phyloP scores from a whole-genome alignment of 2,797 vertebrate genomes.

The Xenentodon cancila region DNA sequence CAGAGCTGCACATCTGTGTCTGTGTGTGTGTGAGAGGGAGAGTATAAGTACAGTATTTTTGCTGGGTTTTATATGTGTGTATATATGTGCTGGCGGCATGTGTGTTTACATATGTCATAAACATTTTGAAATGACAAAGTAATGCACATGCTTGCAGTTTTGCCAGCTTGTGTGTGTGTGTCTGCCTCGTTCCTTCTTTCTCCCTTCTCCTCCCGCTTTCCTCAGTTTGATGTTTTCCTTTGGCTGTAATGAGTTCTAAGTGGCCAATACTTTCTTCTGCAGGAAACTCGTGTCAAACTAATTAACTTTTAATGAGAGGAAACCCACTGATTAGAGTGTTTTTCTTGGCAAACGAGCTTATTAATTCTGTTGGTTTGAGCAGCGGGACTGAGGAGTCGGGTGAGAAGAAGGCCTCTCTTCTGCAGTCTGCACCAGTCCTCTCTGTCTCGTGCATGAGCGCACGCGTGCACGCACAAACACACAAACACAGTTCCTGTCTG shows the following conservation, averaged over 20 bases:
- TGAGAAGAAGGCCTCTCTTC: conserved; percentile 70
- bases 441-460: not conserved
- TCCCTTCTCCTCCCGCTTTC: conserved; percentile 70
- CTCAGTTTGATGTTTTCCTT: conserved; percentile 82
- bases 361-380: conserved; percentile 86
- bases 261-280: conserved; percentile 85
- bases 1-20: conserved; percentile 17
- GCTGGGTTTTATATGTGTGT: conserved; percentile 23
- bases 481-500: conserved; percentile 16
- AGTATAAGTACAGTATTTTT: conserved; percentile 17
- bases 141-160: conserved; percentile 34
- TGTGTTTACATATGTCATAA: conserved; percentile 54
- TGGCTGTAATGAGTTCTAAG: conserved; percentile 87
- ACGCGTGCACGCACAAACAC: too few species aligned
- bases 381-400: conserved; percentile 68
- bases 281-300: conserved; percentile 89
- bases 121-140: conserved; percentile 55
- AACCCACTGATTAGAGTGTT: conserved; percentile 91
- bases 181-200: conserved; percentile 43
- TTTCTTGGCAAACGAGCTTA: conserved; percentile 87
- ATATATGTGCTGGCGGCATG: conserved; percentile 55
- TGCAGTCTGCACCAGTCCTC: conserved; percentile 55
- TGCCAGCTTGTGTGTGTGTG: conserved; percentile 31
- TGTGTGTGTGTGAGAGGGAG: not conserved
- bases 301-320: conserved; percentile 92